Evolutionary conservation across 2,797 vertebrate genomes (phyloP), one percentile per base, ranked within the genome.

Genomic region (Mionectes olivaceus): DNA sequence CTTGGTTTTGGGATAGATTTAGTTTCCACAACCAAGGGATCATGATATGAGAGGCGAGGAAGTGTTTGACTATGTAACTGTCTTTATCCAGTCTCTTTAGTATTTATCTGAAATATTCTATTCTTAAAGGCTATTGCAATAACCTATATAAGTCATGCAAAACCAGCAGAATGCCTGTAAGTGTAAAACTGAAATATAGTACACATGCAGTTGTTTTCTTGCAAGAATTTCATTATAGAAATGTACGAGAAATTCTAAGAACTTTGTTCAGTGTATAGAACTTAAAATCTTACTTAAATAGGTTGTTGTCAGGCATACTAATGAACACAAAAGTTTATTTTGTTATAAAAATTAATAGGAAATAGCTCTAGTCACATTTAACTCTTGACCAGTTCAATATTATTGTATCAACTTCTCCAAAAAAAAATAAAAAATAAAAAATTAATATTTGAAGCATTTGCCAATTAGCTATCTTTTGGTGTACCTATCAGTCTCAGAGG

Each of bases 241-340:
- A 77, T 96, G 35, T 87, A 9, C 74, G 88, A 46, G 76, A 97
- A 97, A 96, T 92, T 68, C 94, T 96, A 80, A 64, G 25, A 77
- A 91, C 35, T 67, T 89, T 90, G 27, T 86, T 97, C 71, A 97
- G 52, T 47, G 7, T 10, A 71, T 78, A 90, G 83, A 91, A 75
- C 96, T 97, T 87, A 95, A 97, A 96, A 71, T 83, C 56, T 97
- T 97, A 86, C 30, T 97, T 39, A 77, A 57, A 59, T 93, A 82
- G 46, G 65, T 94, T 78, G 90, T 78, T 95, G 13, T 60, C 90
- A 71, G 41, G 8, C 7, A n/a, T 28, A 12, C 4, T 55, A 55
- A 46, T n/a, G 24, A 67, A 63, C 27, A 49, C 6, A 50, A 41
- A 44, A 22, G 2, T 44, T 56, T 33, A 53, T 65, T 91, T 71